phyloP scores from a whole-genome alignment of 2,888 invertebrate genomes.

The Cetonia aurata region DNA sequence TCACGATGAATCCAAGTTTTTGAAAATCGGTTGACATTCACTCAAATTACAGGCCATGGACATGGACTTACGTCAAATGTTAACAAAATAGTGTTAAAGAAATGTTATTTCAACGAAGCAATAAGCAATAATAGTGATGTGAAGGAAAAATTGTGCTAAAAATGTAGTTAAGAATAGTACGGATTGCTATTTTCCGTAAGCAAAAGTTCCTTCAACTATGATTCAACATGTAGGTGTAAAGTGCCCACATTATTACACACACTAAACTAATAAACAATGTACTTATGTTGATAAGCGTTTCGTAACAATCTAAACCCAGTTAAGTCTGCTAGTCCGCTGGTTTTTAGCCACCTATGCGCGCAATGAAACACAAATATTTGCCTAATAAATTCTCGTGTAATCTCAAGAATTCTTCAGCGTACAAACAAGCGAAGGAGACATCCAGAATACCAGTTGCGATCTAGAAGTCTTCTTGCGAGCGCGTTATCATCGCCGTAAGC shows the following conservation, averaged over 20 bases:
- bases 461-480: constrained; percentile 9
- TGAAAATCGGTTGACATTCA: too few species aligned
- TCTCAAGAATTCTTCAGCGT: constrained; percentile 39
- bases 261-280: constrained; percentile 6
- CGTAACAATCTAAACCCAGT: constrained; percentile 6
- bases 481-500: neutral
- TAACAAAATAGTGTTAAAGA: too few species aligned
- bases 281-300: constrained; percentile 6
- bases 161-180: too few species aligned
- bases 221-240: neutral
- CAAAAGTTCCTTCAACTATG: neutral
- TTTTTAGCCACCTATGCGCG: constrained; percentile 24
- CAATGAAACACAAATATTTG: constrained; percentile 35
- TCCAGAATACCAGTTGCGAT: constrained; percentile 8
- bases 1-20: too few species aligned
- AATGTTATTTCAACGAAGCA: too few species aligned
- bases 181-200: too few species aligned
- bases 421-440: constrained; percentile 19
- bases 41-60: too few species aligned
- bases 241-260: neutral
- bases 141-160: too few species aligned
- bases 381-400: constrained; percentile 40
- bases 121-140: too few species aligned
- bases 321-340: neutral
- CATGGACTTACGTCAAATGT: too few species aligned